Evolutionary conservation across 2,888 invertebrate genomes (phyloP).

Genomic region (Drosophila fungiperda): DNA sequence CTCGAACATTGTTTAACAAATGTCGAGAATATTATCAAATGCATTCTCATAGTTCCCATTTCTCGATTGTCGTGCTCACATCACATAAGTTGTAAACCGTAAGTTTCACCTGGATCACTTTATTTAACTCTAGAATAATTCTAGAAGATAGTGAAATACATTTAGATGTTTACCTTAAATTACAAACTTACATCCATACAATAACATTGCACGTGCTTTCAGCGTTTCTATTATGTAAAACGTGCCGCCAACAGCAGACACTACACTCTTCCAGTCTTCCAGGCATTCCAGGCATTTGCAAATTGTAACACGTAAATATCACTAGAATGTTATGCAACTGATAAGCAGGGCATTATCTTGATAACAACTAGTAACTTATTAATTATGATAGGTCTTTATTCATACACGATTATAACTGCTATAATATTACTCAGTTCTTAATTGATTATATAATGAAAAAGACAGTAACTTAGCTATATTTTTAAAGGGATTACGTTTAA

Average conservation of each 20-base stretch:
- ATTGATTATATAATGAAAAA: background rate
- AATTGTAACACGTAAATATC: background rate
- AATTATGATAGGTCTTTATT: constrained; percentile 3
- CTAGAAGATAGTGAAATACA: background rate
- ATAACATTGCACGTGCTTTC: constrained; percentile 33
- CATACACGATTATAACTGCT: background rate
- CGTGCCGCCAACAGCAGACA: constrained; percentile 33
- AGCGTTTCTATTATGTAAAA: constrained; percentile 49
- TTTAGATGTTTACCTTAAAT: constrained; percentile 13
- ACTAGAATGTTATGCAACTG: constrained; percentile 11
- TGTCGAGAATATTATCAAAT: constrained; percentile 25
- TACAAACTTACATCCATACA: background rate
- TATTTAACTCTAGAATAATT: constrained; percentile 26
- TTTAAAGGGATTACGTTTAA: background rate
- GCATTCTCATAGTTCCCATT: constrained; percentile 24
- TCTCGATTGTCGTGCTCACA: constrained; percentile 33
- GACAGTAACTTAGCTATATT: background rate
- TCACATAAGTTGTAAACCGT: constrained; percentile 13
- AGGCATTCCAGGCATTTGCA: background rate
- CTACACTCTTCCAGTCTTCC: background rate
- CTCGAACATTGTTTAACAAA: background rate
- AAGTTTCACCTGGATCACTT: constrained; percentile 6
- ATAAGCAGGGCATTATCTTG: constrained; percentile 26
- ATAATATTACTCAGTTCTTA: background rate
- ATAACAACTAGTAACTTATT: constrained; percentile 10